Conservation (phyloP, 2,797 vertebrate species). For the Microchirus variegatus region DNA sequence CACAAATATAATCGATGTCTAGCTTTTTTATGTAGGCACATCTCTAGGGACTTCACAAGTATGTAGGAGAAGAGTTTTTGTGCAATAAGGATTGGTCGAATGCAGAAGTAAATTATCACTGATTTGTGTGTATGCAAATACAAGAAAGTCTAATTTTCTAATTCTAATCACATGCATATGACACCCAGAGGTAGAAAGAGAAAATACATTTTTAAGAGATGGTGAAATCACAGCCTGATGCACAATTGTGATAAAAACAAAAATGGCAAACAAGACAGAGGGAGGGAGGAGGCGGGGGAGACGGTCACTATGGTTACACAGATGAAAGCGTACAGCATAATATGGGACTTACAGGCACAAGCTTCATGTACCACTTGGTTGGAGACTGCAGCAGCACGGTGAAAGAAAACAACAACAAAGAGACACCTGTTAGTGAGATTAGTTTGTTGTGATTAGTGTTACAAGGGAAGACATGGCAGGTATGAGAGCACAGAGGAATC, state of each 20-base stretch:
- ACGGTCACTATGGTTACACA: slow-evolving; percentile 38
- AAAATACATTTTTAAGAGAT: slow-evolving; percentile 11
- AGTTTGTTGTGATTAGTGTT: slow-evolving; percentile 50
- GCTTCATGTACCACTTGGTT: slow-evolving; percentile 99
- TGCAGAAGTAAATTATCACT: too few relatives aligned
- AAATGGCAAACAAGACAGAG: slow-evolving; percentile 14
- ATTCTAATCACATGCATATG: not conserved
- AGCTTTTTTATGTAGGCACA: too few relatives aligned
- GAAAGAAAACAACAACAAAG: slow-evolving; percentile 70
- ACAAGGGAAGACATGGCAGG: slow-evolving; percentile 52
- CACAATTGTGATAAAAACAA: slow-evolving; percentile 12
- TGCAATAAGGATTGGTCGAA: too few relatives aligned
- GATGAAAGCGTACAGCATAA: slow-evolving; percentile 24
- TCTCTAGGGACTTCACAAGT: too few relatives aligned
- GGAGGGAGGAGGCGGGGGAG: not conserved
- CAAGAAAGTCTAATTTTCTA: not conserved
- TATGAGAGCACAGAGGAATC: slow-evolving; percentile 17
- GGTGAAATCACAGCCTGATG: slow-evolving; percentile 17
- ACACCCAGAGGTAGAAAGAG: not conserved
- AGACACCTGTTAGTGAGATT: slow-evolving; percentile 67
- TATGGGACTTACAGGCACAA: slow-evolving; percentile 98
- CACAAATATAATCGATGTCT: not conserved
- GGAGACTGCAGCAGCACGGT: slow-evolving; percentile 90
- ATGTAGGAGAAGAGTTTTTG: too few relatives aligned
- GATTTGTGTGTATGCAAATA: too few relatives aligned